phyloP scores from a whole-genome alignment of 2,888 invertebrate species.

The Siphonodentalium dalli region DNA sequence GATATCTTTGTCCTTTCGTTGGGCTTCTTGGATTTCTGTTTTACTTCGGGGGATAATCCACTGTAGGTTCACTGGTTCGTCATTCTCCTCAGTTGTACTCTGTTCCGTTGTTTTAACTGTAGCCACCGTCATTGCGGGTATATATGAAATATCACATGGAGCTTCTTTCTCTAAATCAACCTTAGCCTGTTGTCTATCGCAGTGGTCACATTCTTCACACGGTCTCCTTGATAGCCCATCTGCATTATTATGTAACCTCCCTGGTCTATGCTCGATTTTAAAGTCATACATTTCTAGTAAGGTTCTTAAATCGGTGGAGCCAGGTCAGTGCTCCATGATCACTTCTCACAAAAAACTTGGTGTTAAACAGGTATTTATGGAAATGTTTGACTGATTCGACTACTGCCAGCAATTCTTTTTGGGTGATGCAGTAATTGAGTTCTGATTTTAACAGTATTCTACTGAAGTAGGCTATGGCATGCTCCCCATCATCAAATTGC shows the following conservation, averaged over 20 bases:
- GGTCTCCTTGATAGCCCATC: slow-evolving; percentile 16
- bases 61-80: no score
- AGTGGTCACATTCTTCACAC: slow-evolving; percentile 1
- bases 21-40: no score
- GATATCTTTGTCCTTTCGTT: no score
- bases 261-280: slow-evolving; percentile 17
- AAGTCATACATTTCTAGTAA: slow-evolving; percentile 17
- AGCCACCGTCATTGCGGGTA: no score
- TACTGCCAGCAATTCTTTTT: background rate
- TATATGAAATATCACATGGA: no score
- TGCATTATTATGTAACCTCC: slow-evolving; percentile 20
- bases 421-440: slow-evolving; percentile 9
- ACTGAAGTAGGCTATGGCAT: slow-evolving; percentile 12
- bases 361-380: slow-evolving; percentile 20
- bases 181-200: background rate
- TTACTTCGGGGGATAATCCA: no score
- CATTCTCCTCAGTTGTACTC: no score
- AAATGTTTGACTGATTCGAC: slow-evolving; percentile 10
- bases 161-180: background rate
- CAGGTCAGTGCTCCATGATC: slow-evolving; percentile 26
- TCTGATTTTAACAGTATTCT: slow-evolving; percentile 8
- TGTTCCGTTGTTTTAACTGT: no score
- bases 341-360: slow-evolving; percentile 1
- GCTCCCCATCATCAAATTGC: background rate
- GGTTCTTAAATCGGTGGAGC: slow-evolving; percentile 19